Evolutionary conservation across 2,888 invertebrate genomes (phyloP).

Genomic region (Drosophila picticornis): DNA sequence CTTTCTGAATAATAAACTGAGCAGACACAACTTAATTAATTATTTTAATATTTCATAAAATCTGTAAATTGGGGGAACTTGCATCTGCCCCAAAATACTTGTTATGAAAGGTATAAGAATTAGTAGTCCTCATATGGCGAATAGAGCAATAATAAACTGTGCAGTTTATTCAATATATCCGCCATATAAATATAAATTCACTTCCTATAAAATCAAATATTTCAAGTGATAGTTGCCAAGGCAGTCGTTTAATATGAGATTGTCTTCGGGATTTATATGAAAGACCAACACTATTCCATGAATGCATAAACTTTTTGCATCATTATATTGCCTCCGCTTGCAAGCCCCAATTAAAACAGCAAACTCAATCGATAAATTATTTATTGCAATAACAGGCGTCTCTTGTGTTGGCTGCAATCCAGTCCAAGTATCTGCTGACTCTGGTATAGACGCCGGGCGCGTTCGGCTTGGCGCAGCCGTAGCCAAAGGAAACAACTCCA

Average conservation of each 20-base stretch:
- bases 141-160: background rate
- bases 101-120: background rate
- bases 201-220: background rate
- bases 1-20: background rate
- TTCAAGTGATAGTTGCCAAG: background rate
- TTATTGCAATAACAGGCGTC: constrained; percentile 81
- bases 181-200: background rate
- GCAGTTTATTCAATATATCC: background rate
- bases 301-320: background rate
- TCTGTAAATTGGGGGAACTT: background rate
- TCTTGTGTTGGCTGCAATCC: constrained; percentile 81
- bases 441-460: constrained; percentile 84
- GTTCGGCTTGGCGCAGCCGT: constrained; percentile 82
- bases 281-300: background rate
- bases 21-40: background rate
- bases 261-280: background rate
- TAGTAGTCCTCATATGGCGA: background rate
- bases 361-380: constrained; percentile 12
- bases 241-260: background rate
- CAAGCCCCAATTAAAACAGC: background rate
- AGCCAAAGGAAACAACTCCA: constrained; percentile 83
- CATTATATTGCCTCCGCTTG: background rate
- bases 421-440: constrained; percentile 80
- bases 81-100: background rate
- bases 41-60: background rate